phyloP scores from a whole-genome alignment of 2,888 invertebrate genomes.

The Gerris lacustris region DNA sequence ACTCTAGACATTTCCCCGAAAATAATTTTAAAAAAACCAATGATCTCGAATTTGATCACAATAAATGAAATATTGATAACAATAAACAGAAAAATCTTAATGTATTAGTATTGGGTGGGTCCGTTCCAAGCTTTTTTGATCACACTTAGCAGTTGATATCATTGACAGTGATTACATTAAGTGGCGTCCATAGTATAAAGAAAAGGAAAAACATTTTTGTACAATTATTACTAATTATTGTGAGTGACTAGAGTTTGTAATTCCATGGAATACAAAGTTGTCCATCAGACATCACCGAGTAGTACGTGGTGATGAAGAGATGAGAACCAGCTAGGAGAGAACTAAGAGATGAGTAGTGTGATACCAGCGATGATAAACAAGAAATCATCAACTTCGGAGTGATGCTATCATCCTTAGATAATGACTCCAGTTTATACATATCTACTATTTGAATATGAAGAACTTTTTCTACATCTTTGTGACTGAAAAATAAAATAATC shows the following conservation, averaged over 20 bases:
- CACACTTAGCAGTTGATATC: too few species aligned
- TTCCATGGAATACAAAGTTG: slow-evolving; percentile 89
- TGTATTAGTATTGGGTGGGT: too few species aligned
- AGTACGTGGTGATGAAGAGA: slow-evolving; percentile 77
- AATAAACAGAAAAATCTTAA: too few species aligned
- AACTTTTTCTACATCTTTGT: slow-evolving; percentile 67
- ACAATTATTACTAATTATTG: too few species aligned
- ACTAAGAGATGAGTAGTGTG: slow-evolving; percentile 35
- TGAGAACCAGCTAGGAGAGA: slow-evolving; percentile 51
- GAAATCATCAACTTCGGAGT: slow-evolving; percentile 80
- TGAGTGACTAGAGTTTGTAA: slow-evolving; percentile 45
- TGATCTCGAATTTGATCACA: too few species aligned
- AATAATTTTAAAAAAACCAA: too few species aligned
- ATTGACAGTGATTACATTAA: too few species aligned
- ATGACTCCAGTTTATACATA: slow-evolving; percentile 54
- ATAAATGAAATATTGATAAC: too few species aligned
- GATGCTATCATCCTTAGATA: slow-evolving; percentile 81
- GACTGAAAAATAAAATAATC: slow-evolving; percentile 40
- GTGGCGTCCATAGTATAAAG: too few species aligned
- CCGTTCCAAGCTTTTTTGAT: too few species aligned
- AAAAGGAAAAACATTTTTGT: too few species aligned
- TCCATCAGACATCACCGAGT: slow-evolving; percentile 81
- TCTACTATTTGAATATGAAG: slow-evolving; percentile 53
- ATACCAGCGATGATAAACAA: slow-evolving; percentile 61
- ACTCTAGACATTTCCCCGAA: too few species aligned